Evolutionary conservation across 2,888 invertebrate species (phyloP).

Genomic region (Drosophila sordidapex): DNA sequence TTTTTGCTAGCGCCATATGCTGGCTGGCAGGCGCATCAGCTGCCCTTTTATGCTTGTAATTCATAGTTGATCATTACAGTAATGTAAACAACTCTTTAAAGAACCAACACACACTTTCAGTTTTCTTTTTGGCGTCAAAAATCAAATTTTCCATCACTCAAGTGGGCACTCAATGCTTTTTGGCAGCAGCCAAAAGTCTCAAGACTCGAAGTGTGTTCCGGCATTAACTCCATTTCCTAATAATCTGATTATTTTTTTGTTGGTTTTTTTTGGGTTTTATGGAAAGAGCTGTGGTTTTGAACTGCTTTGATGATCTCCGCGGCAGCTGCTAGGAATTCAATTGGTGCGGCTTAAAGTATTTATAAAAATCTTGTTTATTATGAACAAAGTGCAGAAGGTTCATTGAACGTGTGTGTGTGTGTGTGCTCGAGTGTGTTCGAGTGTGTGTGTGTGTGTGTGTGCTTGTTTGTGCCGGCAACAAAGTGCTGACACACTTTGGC

Average conservation of each 20-base stretch:
- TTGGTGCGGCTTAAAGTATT: conserved; percentile 59
- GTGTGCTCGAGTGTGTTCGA: conserved; percentile 5
- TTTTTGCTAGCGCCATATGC: conserved; percentile 45
- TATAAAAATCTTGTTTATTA: conserved; percentile 73
- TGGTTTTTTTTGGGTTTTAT: conserved; percentile 15
- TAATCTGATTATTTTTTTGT: conserved; percentile 41
- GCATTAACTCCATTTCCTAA: conserved; percentile 53
- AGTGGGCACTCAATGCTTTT: conserved; percentile 61
- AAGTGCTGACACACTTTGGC: conserved; percentile 78
- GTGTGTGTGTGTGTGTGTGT: conserved; percentile 17
- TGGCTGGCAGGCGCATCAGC: conserved; percentile 14
- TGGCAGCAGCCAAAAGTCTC: conserved; percentile 22
- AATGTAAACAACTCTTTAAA: conserved; percentile 39
- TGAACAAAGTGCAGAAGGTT: conserved; percentile 63
- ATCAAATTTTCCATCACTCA: conserved; percentile 59
- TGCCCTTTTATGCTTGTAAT: conserved; percentile 14
- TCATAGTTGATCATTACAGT: conserved; percentile 33
- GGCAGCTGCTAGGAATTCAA: conserved; percentile 71
- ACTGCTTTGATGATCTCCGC: conserved; percentile 57
- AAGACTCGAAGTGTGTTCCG: conserved; percentile 31
- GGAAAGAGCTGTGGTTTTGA: conserved; percentile 28
- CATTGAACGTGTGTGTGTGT: conserved; percentile 59
- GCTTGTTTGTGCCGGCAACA: conserved; percentile 14
- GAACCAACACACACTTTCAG: conserved; percentile 22
- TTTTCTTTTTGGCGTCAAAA: conserved; percentile 37